Base-by-base conservation (phyloP, 2,113 vertebrate species). In the Labrus mixtus region DNA sequence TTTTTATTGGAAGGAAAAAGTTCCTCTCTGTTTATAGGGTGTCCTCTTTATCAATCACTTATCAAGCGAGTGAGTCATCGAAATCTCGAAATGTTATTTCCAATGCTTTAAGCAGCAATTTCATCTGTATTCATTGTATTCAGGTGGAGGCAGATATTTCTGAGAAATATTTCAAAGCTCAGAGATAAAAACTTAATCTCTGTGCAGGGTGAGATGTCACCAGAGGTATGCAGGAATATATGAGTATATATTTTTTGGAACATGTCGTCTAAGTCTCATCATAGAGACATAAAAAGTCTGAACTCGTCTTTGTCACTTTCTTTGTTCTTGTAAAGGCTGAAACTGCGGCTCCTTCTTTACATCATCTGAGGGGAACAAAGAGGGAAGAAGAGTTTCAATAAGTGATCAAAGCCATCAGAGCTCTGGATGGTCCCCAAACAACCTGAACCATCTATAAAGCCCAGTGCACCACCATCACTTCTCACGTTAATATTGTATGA, bases 221-320 rank as follows among this genome's bases (percentile, higher is more conserved):
- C 19, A 15, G 19, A 51, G 46, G 46, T 37, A 20, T 20, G 46
- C 2, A 19, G 36, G 19, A 37, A 51, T 20, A 33, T 36, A 36
- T 8, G 19, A 36, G 25, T 20, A 33, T 66, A 20, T n/a, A 51
- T 51, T 33, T 51, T 51, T 20, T n/a, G n/a, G 19, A 51, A 20
- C 48, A 51, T 13, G 48, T 39, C 64, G 39, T 53, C 64, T 23
- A 36, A 50, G 62, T 64, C 29, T 66, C 51, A 25, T 33, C n/a
- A 53, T n/a, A 37, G 33, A 39, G 48, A 67, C 64, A 54, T 39
- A 23, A 39, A 55, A 41, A 22, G 45, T 29, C 36, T 53, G 36
- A 67, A 54, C n/a, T 67, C 36, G 10, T 37, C 20, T 37, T 46
- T 67, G 51, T 56, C 67, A 36, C 41, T 23, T 45, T 48, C 17